Evolutionary conservation across 2,888 invertebrate genomes (phyloP), one percentile per base, ranked within the genome.

Genomic region (Dicyrtoma fusca): DNA sequence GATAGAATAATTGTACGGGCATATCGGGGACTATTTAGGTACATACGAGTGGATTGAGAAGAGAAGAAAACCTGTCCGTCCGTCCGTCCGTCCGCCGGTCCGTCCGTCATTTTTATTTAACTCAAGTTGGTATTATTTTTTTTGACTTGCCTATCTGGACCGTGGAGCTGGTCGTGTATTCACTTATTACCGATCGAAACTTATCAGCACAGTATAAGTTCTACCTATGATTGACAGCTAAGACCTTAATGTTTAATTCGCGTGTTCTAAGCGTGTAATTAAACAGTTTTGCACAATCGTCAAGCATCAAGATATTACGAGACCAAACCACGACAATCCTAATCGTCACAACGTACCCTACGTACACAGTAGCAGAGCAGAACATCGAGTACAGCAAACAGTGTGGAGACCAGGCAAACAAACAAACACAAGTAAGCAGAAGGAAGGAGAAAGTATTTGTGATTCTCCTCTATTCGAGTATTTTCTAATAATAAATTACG

Each of bases 191-290:
- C 42, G 66, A 66, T 59, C 68, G 68, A 68, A 45, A 59, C 23
- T 68, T 68, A 68, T 68, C 68, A 68, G 71, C 73, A 65, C 26
- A 42, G 59, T 59, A 69, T 73, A 73, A 74, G 69, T 53, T 53
- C 53, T 23, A 55, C 47, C 74, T 72, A 72, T 78, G 78, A 79
- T 79, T 79, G 80, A 79, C 80, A 80, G 76, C 76, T 79, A 72
- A 77, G 78, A 77, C 79, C 79, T 76, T 80, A 80, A 80, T 80
- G 80, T 75, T 78, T 76, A 77, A 76, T 77, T 80, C 75, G 80
- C 80, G 80, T 80, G 80, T 66, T 76, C 59, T 69, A 70, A 66
- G 45, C 69, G 68, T 75, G 77, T 79, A 80, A 80, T 80, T 80
- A 80, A 80, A 80, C 76, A 72, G 77, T 79, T 79, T 77, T 76